These are phyloP conservation scores for Sus cebifrons DNA, from an alignment of 2,797 vertebrate species.

Conservation along the genomic window DNA sequence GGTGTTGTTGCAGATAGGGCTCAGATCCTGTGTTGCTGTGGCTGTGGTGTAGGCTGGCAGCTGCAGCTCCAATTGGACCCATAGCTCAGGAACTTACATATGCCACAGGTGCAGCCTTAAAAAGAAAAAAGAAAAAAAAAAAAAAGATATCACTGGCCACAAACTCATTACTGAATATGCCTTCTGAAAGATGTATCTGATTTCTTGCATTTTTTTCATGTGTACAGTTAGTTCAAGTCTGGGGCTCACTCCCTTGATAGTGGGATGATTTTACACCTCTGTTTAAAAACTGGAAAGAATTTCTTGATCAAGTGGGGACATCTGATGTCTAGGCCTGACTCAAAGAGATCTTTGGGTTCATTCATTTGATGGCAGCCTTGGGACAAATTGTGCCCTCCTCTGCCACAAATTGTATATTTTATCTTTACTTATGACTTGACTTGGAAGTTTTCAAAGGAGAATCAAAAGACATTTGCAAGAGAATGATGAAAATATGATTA, in stretches of 20 bases:
- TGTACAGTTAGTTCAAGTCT: not conserved
- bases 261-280: not conserved
- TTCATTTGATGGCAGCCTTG: not conserved
- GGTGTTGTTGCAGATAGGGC: too few species aligned
- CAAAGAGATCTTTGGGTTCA: not conserved
- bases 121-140: too few species aligned
- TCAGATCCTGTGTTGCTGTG: too few species aligned
- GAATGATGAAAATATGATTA: not conserved
- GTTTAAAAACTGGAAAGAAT: not conserved
- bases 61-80: too few species aligned
- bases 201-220: not conserved
- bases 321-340: not conserved
- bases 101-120: too few species aligned
- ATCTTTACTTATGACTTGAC: not conserved
- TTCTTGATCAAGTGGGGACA: not conserved
- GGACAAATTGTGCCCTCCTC: not conserved
- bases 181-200: not conserved
- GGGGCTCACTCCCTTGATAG: not conserved
- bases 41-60: too few species aligned
- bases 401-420: not conserved
- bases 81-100: too few species aligned
- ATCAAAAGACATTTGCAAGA: slow-evolving; percentile 31
- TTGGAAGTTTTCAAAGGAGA: slow-evolving; percentile 47
- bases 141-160: too few species aligned
- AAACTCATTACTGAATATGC: not conserved